A percentile compares a stretch with the other conserved stretches of the same genome.
These are phyloP conservation scores for Aurelia sp. DNA, from an alignment of 30 jellyfish, hydroid and myxozoan genomes.

Conservation along the genomic window DNA sequence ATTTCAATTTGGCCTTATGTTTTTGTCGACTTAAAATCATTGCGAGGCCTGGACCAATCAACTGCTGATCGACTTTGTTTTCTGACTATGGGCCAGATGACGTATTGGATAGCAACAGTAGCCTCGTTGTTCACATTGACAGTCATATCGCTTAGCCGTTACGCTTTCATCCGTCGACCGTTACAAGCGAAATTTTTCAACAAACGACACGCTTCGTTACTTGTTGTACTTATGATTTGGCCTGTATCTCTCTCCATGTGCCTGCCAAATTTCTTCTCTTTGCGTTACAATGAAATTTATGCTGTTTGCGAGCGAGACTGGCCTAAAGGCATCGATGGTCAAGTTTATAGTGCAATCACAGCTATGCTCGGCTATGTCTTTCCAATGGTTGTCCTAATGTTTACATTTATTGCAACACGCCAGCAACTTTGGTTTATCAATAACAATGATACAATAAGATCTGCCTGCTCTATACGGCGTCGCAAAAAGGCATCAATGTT, in stretches of 20 bases:
- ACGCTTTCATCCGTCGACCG: constrained; percentile 88
- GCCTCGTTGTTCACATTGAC: constrained; percentile 84
- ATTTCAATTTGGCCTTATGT: constrained; percentile 79
- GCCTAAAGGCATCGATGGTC: constrained; percentile 63
- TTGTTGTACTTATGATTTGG: constrained; percentile 57
- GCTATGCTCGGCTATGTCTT: constrained; percentile 46
- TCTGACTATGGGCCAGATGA: constrained; percentile 79
- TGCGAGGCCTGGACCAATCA: constrained; percentile 54
- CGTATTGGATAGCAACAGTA: constrained; percentile 75
- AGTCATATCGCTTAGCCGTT: constrained; percentile 87
- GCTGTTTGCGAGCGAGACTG: constrained; percentile 65
- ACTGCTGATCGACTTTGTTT: constrained; percentile 72
- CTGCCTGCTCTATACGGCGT: constrained; percentile 28
- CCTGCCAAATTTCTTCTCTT: constrained; percentile 66
- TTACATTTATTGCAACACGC: constrained; percentile 50
- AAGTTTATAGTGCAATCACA: constrained; percentile 28
- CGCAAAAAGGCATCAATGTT: constrained; percentile 59
- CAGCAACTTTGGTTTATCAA: constrained; percentile 31
- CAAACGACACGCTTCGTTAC: constrained; percentile 47
- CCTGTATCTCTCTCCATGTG: constrained; percentile 24
- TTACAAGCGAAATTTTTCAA: constrained; percentile 54
- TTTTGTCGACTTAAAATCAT: constrained; percentile 53
- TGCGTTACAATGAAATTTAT: constrained; percentile 24
- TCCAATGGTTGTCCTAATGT: constrained; percentile 45
- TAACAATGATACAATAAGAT: constrained; percentile 1